phyloP scores from a whole-genome alignment of 2,113 vertebrate species.

The Lasiurus borealis region DNA sequence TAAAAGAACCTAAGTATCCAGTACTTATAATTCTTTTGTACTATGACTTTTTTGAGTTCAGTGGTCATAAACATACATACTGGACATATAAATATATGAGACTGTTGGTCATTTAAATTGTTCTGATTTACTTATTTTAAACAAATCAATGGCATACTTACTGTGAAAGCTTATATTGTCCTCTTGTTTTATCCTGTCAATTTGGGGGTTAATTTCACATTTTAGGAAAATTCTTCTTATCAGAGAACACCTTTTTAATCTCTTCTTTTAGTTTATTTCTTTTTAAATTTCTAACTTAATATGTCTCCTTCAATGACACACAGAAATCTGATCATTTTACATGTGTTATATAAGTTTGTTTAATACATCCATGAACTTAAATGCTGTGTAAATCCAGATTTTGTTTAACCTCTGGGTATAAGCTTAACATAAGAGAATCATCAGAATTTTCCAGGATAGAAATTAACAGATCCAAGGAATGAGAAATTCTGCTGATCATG shows the following conservation, averaged over 20 bases:
- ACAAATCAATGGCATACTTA: slow-evolving; percentile 34
- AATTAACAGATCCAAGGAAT: slow-evolving; percentile 4
- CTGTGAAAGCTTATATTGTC: background rate
- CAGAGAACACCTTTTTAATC: background rate
- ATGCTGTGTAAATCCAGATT: background rate
- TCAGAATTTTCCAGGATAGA: slow-evolving; percentile 27
- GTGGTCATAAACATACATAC: slow-evolving; percentile 4
- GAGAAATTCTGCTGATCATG: slow-evolving; percentile 20
- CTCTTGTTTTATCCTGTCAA: slow-evolving; percentile 37
- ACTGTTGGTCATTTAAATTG: slow-evolving; percentile 26
- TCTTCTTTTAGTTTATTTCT: slow-evolving; percentile 39
- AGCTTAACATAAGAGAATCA: slow-evolving; percentile 33
- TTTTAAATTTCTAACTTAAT: slow-evolving; percentile 42
- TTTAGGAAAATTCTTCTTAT: slow-evolving; percentile 29
- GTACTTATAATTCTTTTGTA: background rate
- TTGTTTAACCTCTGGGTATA: slow-evolving; percentile 36
- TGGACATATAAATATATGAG: background rate
- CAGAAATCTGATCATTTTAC: background rate
- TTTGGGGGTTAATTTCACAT: slow-evolving; percentile 11
- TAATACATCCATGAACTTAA: slow-evolving; percentile 13
- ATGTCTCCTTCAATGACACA: slow-evolving; percentile 32
- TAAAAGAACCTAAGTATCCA: slow-evolving; percentile 18
- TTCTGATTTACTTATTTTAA: slow-evolving; percentile 27
- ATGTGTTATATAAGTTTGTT: slow-evolving; percentile 18
- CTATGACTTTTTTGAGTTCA: slow-evolving; percentile 2